Evolutionary conservation across 2,797 vertebrate species (phyloP), one percentile per base, ranked within the genome.

Genomic region (Artibeus jamaicensis): DNA sequence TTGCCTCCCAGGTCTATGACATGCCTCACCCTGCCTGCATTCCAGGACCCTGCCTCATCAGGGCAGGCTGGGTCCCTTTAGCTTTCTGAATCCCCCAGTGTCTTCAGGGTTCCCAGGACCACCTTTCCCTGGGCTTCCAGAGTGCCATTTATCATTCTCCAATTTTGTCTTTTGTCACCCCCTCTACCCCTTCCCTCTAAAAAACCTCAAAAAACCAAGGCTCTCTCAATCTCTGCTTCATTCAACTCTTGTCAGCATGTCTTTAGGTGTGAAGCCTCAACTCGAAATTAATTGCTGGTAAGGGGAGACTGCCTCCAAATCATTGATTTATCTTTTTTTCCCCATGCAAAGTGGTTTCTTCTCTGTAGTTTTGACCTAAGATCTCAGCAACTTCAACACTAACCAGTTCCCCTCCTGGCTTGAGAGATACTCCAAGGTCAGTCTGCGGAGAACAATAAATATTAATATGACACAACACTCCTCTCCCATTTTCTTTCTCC

Each of bases 311-410:
- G 79, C 57, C 62, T 68, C 71, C 39, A 71, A 79, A 50, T 79
- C 24, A 68, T 6, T 91, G 29, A 14, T 15, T 74, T 77, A 48
- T 65, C 48, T 82, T 57, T 65, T 53, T 82, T 32, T 24, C 18
- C 32, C 37, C 32, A 37, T 53, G 79, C 57, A 34, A 71, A 94
- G 68, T 86, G 53, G 87, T 86, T 91, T 53, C 50, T 86, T 85
- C 91, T 53, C 50, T 89, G 32, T 91, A 65, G 62, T 90, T 89
- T 89, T 90, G 92, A 90, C 77, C 29, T 88, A 48, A 92, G 29
- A 46, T 74, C 68, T 94, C 73, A 87, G 70, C 83, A 97, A 34
- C 21, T 26, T 89, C 90, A 93, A 97, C 97, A 96, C 92, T 97
- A 94, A 92, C 32, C 39, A 78, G 6, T 73, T 37, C 39, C 16